Evolutionary conservation across 2,888 invertebrate genomes (phyloP).

Genomic region (Folsomia candida): DNA sequence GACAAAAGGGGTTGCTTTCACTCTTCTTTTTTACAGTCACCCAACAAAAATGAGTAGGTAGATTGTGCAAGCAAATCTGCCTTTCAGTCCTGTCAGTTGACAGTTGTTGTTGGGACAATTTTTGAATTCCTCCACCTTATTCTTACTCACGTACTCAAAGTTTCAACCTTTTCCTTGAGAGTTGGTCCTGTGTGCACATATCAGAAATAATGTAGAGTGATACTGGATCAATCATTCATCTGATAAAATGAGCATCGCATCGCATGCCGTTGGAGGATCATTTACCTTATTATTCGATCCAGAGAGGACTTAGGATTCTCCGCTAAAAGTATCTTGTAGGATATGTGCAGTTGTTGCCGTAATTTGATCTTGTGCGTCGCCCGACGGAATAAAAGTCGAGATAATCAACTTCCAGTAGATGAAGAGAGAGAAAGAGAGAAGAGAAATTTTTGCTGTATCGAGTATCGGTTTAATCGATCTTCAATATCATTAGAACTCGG

Average conservation of each 20-base stretch:
- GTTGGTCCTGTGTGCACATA: not conserved
- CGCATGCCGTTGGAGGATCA: not conserved
- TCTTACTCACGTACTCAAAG: not conserved
- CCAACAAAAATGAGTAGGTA: not conserved
- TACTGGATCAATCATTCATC: not conserved
- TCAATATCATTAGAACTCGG: not conserved
- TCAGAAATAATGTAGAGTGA: not conserved
- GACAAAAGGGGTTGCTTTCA: conserved; percentile 8
- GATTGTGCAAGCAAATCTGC: not conserved
- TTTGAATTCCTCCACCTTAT: not conserved
- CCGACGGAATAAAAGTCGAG: not conserved
- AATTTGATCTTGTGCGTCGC: not conserved
- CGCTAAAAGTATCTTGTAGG: not conserved
- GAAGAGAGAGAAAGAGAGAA: not conserved
- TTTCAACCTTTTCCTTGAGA: not conserved
- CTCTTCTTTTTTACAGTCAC: not conserved
- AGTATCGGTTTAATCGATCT: not conserved
- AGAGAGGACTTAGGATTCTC: not conserved
- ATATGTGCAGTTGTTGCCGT: not conserved
- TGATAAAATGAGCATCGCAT: not conserved
- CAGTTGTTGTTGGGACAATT: not conserved
- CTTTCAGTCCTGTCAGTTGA: no score
- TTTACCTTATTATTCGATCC: not conserved
- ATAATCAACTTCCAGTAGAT: not conserved
- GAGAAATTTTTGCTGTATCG: not conserved